Evolutionary conservation across 2,797 vertebrate genomes (phyloP).

Genomic region (Microhierax caerulescens): DNA sequence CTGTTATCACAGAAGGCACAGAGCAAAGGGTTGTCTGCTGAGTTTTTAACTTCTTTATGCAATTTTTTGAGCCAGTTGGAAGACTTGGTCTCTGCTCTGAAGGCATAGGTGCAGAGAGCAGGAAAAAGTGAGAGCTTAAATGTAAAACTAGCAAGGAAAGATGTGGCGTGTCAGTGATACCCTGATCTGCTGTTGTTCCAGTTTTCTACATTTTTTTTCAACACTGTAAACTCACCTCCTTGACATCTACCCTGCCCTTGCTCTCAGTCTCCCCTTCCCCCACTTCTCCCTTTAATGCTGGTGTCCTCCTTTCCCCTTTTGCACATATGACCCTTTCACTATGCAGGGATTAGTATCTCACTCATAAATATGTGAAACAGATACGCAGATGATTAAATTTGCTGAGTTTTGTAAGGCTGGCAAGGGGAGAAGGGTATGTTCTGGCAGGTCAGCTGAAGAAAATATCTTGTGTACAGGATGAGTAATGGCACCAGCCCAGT

Average conservation of each 20-base stretch:
- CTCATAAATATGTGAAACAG: slow-evolving; percentile 47
- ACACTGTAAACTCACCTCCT: not conserved
- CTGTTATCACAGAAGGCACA: not conserved
- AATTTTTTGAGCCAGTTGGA: not conserved
- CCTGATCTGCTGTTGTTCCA: not conserved
- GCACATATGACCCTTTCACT: slow-evolving; percentile 15
- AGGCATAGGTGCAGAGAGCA: not conserved
- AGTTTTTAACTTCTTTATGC: not conserved
- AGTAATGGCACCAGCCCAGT: not conserved
- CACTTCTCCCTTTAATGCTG: not conserved
- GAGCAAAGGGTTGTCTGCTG: not conserved
- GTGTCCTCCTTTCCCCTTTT: slow-evolving; percentile 36
- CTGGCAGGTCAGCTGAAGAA: slow-evolving; percentile 9
- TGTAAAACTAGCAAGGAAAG: not conserved
- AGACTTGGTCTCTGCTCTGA: not conserved
- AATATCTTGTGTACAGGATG: not conserved
- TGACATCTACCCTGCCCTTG: not conserved
- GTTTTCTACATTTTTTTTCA: not conserved
- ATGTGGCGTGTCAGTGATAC: not conserved
- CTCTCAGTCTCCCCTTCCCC: not conserved
- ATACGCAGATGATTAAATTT: slow-evolving; percentile 33
- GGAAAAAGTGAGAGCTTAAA: not conserved
- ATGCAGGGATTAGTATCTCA: slow-evolving; percentile 33
- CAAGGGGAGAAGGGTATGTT: not conserved
- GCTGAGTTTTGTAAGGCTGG: not conserved